Evolutionary conservation across 1,140 invertebrate species (phyloP).

Genomic region (Drosophila ogumai): DNA sequence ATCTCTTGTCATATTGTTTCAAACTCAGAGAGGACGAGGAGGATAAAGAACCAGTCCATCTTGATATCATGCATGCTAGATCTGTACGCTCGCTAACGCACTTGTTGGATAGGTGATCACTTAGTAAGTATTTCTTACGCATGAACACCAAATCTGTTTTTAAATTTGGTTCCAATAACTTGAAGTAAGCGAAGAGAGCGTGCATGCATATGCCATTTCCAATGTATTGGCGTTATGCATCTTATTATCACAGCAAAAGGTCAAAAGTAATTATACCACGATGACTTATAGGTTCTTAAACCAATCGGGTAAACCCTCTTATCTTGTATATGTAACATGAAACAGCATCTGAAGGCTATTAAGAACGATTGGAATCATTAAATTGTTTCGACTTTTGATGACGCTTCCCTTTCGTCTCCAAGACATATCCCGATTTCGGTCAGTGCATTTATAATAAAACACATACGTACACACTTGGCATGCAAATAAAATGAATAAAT

Average conservation of each 20-base stretch:
- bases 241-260: not conserved
- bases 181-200: not conserved
- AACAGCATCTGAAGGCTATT: not conserved
- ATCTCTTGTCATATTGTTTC: too few relatives aligned
- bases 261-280: not conserved
- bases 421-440: not conserved
- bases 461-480: slow-evolving; percentile 57
- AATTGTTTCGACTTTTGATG: not conserved
- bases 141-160: too few relatives aligned
- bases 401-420: not conserved
- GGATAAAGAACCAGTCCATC: too few relatives aligned
- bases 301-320: not conserved
- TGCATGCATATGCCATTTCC: not conserved
- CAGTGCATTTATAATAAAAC: slow-evolving; percentile 55
- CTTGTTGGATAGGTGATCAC: not conserved
- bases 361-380: not conserved
- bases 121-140: too few relatives aligned
- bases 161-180: not conserved
- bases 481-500: slow-evolving; percentile 84
- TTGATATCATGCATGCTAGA: too few relatives aligned
- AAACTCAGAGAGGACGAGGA: too few relatives aligned
- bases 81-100: not conserved
- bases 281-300: not conserved
- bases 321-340: not conserved
- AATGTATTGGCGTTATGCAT: not conserved